Conservation (phyloP, 2,113 vertebrate genomes). For the Zingel zingel region DNA sequence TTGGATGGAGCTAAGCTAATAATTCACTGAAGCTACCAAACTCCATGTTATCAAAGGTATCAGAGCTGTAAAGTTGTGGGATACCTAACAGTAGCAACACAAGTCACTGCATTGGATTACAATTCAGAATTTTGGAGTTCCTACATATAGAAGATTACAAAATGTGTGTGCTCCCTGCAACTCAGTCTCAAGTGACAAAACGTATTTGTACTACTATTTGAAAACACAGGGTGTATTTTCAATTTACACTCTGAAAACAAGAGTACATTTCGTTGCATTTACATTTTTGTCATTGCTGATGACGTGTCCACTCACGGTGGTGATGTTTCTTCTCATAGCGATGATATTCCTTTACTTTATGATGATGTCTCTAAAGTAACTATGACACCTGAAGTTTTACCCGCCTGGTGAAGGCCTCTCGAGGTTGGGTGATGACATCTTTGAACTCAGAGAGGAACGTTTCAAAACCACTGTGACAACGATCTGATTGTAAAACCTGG, state of each 20-base stretch:
- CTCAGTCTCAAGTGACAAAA: neutral
- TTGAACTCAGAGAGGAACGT: neutral
- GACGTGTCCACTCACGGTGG: neutral
- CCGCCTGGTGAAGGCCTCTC: neutral
- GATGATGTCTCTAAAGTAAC: neutral
- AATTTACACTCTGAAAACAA: neutral
- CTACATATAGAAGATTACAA: neutral
- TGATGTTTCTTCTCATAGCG: neutral
- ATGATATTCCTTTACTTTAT: neutral
- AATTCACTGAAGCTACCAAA: neutral
- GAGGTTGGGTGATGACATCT: neutral
- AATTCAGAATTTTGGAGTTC: neutral
- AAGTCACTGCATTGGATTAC: neutral
- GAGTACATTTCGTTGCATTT: neutral
- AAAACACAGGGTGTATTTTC: neutral
- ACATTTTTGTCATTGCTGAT: neutral
- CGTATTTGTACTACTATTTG: neutral
- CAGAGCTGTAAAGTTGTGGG: neutral
- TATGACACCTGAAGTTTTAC: neutral
- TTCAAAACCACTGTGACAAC: neutral
- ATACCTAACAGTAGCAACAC: neutral
- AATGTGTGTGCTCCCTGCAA: too few relatives aligned
- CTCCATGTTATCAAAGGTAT: neutral
- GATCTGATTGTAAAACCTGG: constrained; percentile 11
- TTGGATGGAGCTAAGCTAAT: too few relatives aligned